Conservation (phyloP, 2,888 invertebrate genomes). For the Clepsis dumicolana region DNA sequence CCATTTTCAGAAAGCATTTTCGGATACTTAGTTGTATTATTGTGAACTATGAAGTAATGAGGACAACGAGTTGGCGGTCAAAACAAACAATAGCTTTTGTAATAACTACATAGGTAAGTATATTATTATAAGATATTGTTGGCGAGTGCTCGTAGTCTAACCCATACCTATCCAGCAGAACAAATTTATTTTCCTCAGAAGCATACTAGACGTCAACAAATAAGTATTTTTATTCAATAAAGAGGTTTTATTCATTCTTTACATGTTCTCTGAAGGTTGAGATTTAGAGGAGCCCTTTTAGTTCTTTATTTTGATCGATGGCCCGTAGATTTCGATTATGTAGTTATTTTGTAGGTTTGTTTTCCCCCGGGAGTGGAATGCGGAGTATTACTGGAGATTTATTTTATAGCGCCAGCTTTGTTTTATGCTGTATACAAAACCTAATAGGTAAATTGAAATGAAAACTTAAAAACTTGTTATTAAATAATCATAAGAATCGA, state of each 20-base stretch:
- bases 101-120: slow-evolving; percentile 59
- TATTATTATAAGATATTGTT: slow-evolving; percentile 73
- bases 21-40: slow-evolving; percentile 26
- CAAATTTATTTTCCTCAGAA: slow-evolving; percentile 81
- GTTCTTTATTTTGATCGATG: slow-evolving; percentile 48
- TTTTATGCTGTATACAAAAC: slow-evolving; percentile 18
- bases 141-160: slow-evolving; percentile 68
- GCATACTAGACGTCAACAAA: slow-evolving; percentile 82
- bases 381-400: slow-evolving; percentile 32
- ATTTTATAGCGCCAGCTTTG: slow-evolving; percentile 28
- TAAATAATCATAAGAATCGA: too few species aligned
- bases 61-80: slow-evolving; percentile 9
- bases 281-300: slow-evolving; percentile 40
- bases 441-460: not conserved
- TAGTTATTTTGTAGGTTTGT: slow-evolving; percentile 51
- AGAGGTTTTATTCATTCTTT: slow-evolving; percentile 69
- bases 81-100: slow-evolving; percentile 36
- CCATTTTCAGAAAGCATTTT: slow-evolving; percentile 27
- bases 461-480: not conserved
- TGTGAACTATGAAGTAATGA: slow-evolving; percentile 18
- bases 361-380: slow-evolving; percentile 40
- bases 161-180: slow-evolving; percentile 71
- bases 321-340: slow-evolving; percentile 50
- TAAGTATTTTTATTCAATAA: slow-evolving; percentile 81
- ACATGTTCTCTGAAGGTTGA: slow-evolving; percentile 56